These are phyloP conservation scores for Polyommatus icarus DNA, from an alignment of 2,888 invertebrate genomes.

Conservation along the genomic window DNA sequence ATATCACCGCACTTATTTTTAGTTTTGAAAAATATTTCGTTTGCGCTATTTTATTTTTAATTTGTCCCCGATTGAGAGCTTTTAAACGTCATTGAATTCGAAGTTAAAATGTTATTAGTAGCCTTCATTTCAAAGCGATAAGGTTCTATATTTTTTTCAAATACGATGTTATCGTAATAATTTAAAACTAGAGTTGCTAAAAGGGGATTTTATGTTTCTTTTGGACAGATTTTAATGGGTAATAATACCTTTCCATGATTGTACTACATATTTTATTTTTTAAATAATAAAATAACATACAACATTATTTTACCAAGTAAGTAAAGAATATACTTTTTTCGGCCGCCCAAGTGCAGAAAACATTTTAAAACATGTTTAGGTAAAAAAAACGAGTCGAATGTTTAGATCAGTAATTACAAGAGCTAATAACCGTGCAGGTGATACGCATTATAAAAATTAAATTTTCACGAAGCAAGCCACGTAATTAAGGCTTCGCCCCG, in stretches of 20 bases:
- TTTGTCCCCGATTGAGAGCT: not conserved
- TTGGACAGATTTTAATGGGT: too few species aligned
- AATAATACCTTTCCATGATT: too few species aligned
- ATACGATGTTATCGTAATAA: not conserved
- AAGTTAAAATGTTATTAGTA: slow-evolving; percentile 2
- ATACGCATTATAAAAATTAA: slow-evolving; percentile 61
- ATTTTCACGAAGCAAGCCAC: slow-evolving; percentile 55
- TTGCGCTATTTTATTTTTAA: not conserved
- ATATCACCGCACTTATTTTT: not conserved
- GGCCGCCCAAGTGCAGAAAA: not conserved
- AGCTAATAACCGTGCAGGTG: slow-evolving; percentile 22
- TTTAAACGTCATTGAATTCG: not conserved
- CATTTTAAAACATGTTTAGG: not conserved
- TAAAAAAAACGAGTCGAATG: not conserved
- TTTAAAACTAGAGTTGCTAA: not conserved
- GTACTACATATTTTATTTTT: too few species aligned
- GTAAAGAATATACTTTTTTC: too few species aligned
- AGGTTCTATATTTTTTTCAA: not conserved
- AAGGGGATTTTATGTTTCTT: not conserved
- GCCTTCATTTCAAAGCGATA: not conserved
- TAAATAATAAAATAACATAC: too few species aligned
- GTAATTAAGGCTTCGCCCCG: slow-evolving; percentile 61
- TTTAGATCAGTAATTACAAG: slow-evolving; percentile 11
- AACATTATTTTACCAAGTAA: too few species aligned
- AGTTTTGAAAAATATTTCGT: not conserved